These are phyloP conservation scores for Sesia apiformis DNA, from an alignment of 2,888 invertebrate genomes.

Conservation along the genomic window DNA sequence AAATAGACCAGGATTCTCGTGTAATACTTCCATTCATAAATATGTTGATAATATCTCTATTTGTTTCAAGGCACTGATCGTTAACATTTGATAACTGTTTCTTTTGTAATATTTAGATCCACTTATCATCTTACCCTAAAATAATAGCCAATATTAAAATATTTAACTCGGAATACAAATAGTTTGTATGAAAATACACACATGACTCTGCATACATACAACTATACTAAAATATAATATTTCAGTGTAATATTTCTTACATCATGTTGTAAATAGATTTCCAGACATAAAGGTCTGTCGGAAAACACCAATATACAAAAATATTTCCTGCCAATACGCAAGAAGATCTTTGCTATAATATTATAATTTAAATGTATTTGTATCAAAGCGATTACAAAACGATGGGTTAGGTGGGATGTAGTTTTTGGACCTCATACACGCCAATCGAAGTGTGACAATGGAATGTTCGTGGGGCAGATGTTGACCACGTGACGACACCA, in stretches of 20 bases:
- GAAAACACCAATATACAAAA: constrained; percentile 63
- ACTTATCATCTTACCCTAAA: constrained; percentile 57
- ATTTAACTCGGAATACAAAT: constrained; percentile 61
- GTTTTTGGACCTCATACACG: constrained; percentile 51
- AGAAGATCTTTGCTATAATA: constrained; percentile 36
- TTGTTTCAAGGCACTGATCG: constrained; percentile 66
- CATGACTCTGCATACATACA: constrained; percentile 66
- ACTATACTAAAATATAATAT: constrained; percentile 61
- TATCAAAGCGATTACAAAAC: constrained; percentile 34
- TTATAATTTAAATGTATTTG: constrained; percentile 26
- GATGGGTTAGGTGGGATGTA: constrained; percentile 62
- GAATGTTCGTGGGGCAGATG: constrained; percentile 46
- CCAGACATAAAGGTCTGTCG: constrained; percentile 35
- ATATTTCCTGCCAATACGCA: constrained; percentile 48
- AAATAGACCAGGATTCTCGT: neutral
- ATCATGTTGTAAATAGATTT: constrained; percentile 66
- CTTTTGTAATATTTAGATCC: constrained; percentile 49
- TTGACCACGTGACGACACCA: constrained; percentile 16
- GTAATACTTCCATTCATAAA: constrained; percentile 38
- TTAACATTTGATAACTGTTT: constrained; percentile 61
- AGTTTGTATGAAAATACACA: constrained; percentile 69
- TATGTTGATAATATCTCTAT: constrained; percentile 51
- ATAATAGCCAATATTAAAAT: constrained; percentile 71
- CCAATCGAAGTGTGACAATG: constrained; percentile 49
- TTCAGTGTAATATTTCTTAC: constrained; percentile 51